Evolutionary conservation across 2,113 vertebrate genomes (phyloP), one percentile per base, ranked within the genome.

Genomic region (Pelecanus crispus): DNA sequence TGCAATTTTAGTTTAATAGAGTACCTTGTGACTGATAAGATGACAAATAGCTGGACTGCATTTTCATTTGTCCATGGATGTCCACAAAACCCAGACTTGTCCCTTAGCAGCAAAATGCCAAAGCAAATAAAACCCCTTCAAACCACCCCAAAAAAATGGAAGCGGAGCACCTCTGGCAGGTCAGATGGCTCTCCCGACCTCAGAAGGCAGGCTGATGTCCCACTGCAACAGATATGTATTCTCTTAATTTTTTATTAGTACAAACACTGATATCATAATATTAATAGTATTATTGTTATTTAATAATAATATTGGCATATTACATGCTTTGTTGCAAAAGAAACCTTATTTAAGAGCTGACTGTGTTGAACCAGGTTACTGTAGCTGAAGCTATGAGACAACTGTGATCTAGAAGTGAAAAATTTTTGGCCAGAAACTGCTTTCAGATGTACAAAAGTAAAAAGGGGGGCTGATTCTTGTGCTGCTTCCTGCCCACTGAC

Each of bases 311-410:
- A 18, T 12, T 38, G 42, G 34, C 3, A 55, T 50, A n/a, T 28
- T 61, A 13, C 17, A 25, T 50, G 56, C 13, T 82, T 86, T 72
- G 2, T 44, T 82, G 53, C 65, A 90, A 88, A 68, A 14, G 26
- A 77, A 86, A 32, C 1, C 1, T 55, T 58, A 62, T 45, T 3
- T 2, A 74, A 44, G 29, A 47, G 20, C 15, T 75, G 40, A 34
- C 4, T 0, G 0, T 9, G 5, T 55, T 66, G 34, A 86, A 36
- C 19, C 7, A 81, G 8, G 3, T 15, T 59, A n/a, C 56, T 44
- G 67, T 31, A 75, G 40, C 25, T 4, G 5, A 45, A 67, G 47
- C 32, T 67, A 13, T 36, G 34, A 36, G 34, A 61, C 6, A 45
- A 4, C 13, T 79, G 56, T 84, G 19, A 58, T 81, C 42, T 40